Evolutionary conservation across 2,113 vertebrate genomes (phyloP).

Genomic region (Python bivittatus): DNA sequence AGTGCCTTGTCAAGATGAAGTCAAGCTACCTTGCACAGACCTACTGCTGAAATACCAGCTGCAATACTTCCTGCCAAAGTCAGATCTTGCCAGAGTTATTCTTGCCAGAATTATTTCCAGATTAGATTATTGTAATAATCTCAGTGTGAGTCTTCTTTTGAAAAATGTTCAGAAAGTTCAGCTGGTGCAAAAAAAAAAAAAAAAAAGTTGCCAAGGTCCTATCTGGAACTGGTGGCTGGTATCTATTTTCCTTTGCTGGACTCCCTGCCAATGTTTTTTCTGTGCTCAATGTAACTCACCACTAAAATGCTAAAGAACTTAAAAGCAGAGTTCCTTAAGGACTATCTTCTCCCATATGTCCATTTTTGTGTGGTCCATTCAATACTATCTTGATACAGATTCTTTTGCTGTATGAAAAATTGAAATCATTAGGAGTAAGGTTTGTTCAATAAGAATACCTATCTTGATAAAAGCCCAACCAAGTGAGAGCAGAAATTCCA

Average conservation of each 20-base stretch:
- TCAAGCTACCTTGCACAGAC: not conserved
- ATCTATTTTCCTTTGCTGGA: not conserved
- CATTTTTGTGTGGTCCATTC: not conserved
- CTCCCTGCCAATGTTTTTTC: not conserved
- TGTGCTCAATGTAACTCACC: not conserved
- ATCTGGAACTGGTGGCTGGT: not conserved
- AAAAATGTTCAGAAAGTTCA: not conserved
- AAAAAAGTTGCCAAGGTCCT: not conserved
- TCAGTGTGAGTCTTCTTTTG: not conserved
- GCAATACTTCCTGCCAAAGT: not conserved
- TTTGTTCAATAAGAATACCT: not conserved
- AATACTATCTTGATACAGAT: not conserved
- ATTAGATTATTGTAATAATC: not conserved
- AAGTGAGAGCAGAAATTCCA: not conserved
- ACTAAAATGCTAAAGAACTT: not conserved
- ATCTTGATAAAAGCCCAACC: not conserved
- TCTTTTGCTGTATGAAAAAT: not conserved
- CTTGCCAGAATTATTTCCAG: not conserved
- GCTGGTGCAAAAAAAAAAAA: not conserved
- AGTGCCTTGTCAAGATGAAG: not conserved
- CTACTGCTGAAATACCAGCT: not conserved
- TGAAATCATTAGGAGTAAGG: not conserved
- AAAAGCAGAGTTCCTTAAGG: not conserved
- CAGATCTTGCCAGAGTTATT: not conserved
- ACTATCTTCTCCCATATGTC: not conserved